These are phyloP conservation scores for Thunnus maccoyii DNA, from an alignment of 2,113 vertebrate species.

Conservation along the genomic window DNA sequence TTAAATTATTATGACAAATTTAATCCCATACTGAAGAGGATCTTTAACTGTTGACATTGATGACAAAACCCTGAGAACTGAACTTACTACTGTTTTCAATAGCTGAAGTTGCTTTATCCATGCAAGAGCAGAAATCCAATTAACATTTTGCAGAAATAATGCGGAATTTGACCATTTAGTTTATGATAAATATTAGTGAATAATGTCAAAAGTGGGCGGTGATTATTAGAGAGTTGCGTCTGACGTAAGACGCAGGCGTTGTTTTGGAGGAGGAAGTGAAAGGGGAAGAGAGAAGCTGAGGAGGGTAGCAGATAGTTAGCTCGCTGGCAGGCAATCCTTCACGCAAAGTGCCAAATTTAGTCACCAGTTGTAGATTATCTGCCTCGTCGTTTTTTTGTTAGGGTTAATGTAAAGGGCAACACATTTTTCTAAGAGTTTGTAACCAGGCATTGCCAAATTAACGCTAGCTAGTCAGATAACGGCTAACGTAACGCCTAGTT, in stretches of 20 bases:
- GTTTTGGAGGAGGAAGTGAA: conserved; percentile 81
- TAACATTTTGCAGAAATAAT: too few species aligned
- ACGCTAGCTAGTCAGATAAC: conserved; percentile 37
- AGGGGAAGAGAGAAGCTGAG: conserved; percentile 65
- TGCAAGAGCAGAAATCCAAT: too few species aligned
- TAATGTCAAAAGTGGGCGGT: conserved; percentile 21
- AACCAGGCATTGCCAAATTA: conserved; percentile 34
- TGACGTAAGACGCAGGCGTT: conserved; percentile 64
- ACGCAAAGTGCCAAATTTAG: conserved; percentile 69
- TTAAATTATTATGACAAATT: too few species aligned
- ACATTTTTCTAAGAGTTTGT: conserved; percentile 1
- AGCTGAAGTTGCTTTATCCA: not conserved
- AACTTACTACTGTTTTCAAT: not conserved
- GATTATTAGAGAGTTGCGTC: conserved; percentile 2
- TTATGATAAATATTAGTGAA: not conserved
- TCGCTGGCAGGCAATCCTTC: conserved; percentile 37
- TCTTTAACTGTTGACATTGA: too few species aligned
- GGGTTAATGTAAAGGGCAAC: not conserved
- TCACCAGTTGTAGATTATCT: not conserved
- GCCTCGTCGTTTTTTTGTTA: conserved; percentile 5
- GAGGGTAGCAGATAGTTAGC: conserved; percentile 56
- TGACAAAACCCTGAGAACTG: too few species aligned
- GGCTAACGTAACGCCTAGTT: conserved; percentile 66
- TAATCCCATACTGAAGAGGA: too few species aligned
- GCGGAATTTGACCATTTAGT: too few species aligned